Evolutionary conservation across 2,113 vertebrate genomes (phyloP).

Genomic region (Scopus umbretta): DNA sequence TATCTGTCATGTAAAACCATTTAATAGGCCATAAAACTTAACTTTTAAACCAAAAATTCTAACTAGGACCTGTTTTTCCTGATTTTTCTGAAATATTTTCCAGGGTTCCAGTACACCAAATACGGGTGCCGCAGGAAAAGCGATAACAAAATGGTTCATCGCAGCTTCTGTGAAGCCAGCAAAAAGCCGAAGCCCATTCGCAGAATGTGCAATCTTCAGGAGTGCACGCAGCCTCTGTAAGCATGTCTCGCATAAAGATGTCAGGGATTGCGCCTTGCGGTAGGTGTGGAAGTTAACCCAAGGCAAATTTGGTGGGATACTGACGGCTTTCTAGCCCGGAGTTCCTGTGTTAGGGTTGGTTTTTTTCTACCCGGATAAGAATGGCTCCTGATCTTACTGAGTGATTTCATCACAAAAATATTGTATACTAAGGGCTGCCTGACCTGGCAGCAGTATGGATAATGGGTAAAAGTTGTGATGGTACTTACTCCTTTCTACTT

Average conservation of each 20-base stretch:
- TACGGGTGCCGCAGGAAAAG: constrained; percentile 95
- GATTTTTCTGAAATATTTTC: not conserved
- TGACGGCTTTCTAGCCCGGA: not conserved
- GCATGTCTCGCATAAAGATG: not conserved
- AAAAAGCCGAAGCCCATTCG: constrained; percentile 96
- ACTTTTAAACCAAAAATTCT: not conserved
- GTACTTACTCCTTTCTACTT: not conserved
- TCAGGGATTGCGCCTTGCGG: fast-evolving
- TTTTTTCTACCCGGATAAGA: not conserved
- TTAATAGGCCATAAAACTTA: not conserved
- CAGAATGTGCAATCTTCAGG: constrained; percentile 94
- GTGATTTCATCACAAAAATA: not conserved
- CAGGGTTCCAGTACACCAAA: constrained; percentile 95
- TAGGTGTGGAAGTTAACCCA: not conserved
- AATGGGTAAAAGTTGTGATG: not conserved
- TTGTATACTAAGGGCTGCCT: not conserved
- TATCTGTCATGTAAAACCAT: not conserved
- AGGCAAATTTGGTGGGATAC: not conserved
- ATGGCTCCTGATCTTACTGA: not conserved
- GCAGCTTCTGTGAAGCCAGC: constrained; percentile 87
- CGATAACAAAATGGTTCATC: constrained; percentile 93
- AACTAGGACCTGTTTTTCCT: not conserved
- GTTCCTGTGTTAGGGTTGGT: not conserved
- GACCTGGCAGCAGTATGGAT: not conserved
- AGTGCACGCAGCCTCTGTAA: constrained; percentile 93